Evolutionary conservation across 2,113 vertebrate species (phyloP).

Genomic region (Pelmatolapia mariae): DNA sequence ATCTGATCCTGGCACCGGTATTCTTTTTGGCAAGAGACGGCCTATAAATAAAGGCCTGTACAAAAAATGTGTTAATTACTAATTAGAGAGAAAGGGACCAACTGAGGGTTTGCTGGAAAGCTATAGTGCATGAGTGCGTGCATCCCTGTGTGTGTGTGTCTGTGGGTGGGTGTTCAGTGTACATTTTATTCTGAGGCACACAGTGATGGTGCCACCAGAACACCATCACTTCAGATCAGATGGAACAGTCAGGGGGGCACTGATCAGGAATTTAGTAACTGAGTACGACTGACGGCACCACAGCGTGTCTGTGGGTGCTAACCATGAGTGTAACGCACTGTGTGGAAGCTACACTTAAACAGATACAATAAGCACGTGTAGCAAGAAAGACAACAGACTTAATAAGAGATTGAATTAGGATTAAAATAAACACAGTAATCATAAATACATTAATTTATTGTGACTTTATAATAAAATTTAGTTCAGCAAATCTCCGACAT

Average conservation of each 20-base stretch:
- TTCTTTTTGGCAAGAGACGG: slow-evolving; percentile 74
- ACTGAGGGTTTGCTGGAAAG: slow-evolving; percentile 43
- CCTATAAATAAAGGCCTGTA: slow-evolving; percentile 69
- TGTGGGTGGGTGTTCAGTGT: background rate
- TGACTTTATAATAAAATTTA: background rate
- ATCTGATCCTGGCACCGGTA: slow-evolving; percentile 78
- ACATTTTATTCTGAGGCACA: slow-evolving; percentile 8
- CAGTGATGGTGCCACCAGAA: slow-evolving; percentile 11
- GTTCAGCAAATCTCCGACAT: background rate
- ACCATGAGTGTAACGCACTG: background rate
- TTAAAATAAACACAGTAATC: background rate
- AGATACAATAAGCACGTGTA: too few species aligned
- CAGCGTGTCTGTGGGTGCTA: background rate
- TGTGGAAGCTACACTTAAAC: background rate
- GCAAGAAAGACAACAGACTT: background rate
- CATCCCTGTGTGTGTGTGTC: background rate
- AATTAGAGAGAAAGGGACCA: slow-evolving; percentile 62
- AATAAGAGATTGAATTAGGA: background rate
- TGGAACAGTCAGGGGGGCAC: slow-evolving; percentile 2
- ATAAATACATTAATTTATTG: background rate
- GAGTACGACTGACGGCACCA: background rate
- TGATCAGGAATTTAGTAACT: background rate
- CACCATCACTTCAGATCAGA: slow-evolving; percentile 36
- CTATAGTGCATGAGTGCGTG: background rate
- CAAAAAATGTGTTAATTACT: slow-evolving; percentile 75